A percentile compares a stretch with the other conserved stretches of the same genome.
Conservation (phyloP, 2,797 vertebrate genomes). For the Platalea minor region DNA sequence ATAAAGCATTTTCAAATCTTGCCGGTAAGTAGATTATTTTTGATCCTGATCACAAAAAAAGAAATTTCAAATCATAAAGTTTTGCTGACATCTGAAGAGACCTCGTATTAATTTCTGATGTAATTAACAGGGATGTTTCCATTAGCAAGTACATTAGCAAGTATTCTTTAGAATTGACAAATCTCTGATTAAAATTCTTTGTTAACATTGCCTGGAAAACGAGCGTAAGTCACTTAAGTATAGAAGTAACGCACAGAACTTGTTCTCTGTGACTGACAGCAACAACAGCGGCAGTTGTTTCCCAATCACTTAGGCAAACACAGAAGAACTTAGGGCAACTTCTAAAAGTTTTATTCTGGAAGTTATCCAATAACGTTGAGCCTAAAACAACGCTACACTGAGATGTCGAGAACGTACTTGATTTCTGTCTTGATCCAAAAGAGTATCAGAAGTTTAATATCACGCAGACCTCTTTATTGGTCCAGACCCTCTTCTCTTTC, state of each 20-base stretch:
- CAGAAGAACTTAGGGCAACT: not conserved
- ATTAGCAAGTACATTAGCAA: not conserved
- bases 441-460: not conserved
- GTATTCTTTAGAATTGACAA: not conserved
- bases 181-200: not conserved
- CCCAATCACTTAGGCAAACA: not conserved
- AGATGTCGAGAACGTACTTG: not conserved
- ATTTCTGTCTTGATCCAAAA: not conserved
- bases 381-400: not conserved
- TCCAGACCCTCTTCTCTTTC: not conserved
- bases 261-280: not conserved
- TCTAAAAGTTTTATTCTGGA: not conserved
- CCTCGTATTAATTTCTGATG: not conserved
- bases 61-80: not conserved
- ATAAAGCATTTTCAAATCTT: slow-evolving; percentile 99
- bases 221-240: not conserved
- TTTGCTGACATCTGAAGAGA: not conserved
- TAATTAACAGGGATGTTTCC: not conserved
- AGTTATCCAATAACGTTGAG: not conserved
- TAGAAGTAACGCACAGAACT: not conserved
- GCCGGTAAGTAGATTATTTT: slow-evolving; percentile 82
- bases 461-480: not conserved
- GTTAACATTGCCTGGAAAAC: not conserved
- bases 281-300: not conserved
- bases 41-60: not conserved